Evolutionary conservation across 2,797 vertebrate species (phyloP), one percentile per base, ranked within the genome.

Genomic region (Paratrypauchen microcephalus): DNA sequence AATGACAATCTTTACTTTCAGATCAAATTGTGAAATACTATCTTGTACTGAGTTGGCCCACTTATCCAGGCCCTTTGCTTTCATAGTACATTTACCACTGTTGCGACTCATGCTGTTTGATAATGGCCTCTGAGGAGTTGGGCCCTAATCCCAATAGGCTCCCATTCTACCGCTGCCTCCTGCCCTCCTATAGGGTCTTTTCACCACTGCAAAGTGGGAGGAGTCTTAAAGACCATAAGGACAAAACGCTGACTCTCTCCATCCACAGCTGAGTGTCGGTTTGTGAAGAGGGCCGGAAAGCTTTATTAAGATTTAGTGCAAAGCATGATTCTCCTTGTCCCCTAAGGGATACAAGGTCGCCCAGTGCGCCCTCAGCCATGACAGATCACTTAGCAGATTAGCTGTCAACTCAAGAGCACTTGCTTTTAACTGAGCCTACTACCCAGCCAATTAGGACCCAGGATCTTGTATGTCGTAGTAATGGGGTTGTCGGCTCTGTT

Each of bases 51-150:
- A 63, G 61, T n/a, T 63, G 23, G 62, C 39, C 39, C 62, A 47
- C 41, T 64, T 64, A 64, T 19, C 41, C 24, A 24, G 8, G 39
- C 36, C 21, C 5, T 36, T 70, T 30, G 28, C 65, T 70, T 64
- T 82, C 61, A 6, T 68, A 70, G 70, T 76, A 54, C 81, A 79
- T 84, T 80, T 79, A 57, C 66, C 23, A 65, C 59, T 64, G 47
- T 79, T 88, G 73, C 76, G 82, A 61, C 71, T 79, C 86, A 74
- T 59, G 88, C 86, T 88, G 86, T 78, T 88, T 83, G 80, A 88
- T 88, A 89, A 91, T 89, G 72, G 80, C 61, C 66, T 81, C 69
- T 76, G 75, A 79, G 79, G 81, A 79, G 78, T 72, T 6, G 0
- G 48, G 64, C 70, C 41, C 71, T 87, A 88, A 88, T 86, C 80